Percentiles rank a stretch among this genome's conserved stretches.
These are phyloP conservation scores for Rallus limicola DNA, from an alignment of 2,113 vertebrate species.

Conservation along the genomic window DNA sequence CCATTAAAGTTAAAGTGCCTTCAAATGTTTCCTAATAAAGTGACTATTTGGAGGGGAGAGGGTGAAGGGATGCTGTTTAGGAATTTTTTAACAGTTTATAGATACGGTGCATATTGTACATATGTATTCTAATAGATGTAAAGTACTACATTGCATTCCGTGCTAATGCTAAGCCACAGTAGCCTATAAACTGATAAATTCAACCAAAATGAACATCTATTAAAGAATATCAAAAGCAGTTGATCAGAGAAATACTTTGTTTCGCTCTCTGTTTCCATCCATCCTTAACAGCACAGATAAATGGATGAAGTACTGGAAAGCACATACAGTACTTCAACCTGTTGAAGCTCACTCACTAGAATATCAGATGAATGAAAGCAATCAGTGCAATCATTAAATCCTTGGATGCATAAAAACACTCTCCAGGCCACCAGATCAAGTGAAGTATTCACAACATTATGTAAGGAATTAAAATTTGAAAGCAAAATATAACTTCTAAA, in stretches of 20 bases:
- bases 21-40: constrained; percentile 15
- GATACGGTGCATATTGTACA: constrained; percentile 24
- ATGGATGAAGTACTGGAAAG: background rate
- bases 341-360: constrained; percentile 11
- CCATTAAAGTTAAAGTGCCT: constrained; percentile 34
- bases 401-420: background rate
- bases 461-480: constrained; percentile 27
- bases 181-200: constrained; percentile 53
- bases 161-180: constrained; percentile 56
- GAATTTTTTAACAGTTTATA: constrained; percentile 30
- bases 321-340: background rate
- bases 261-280: background rate
- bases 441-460: constrained; percentile 15
- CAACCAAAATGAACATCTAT: constrained; percentile 43
- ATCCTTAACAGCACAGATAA: background rate
- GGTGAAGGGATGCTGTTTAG: background rate
- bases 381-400: background rate
- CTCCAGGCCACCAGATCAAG: background rate
- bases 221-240: constrained; percentile 42
- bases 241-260: constrained; percentile 22
- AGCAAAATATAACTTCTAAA: constrained; percentile 42
- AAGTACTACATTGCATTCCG: constrained; percentile 49
- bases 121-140: constrained; percentile 53
- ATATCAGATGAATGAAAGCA: constrained; percentile 3
- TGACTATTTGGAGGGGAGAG: background rate